These are phyloP conservation scores for Trichosurus vulpecula DNA, from an alignment of 2,797 vertebrate species.

Conservation along the genomic window DNA sequence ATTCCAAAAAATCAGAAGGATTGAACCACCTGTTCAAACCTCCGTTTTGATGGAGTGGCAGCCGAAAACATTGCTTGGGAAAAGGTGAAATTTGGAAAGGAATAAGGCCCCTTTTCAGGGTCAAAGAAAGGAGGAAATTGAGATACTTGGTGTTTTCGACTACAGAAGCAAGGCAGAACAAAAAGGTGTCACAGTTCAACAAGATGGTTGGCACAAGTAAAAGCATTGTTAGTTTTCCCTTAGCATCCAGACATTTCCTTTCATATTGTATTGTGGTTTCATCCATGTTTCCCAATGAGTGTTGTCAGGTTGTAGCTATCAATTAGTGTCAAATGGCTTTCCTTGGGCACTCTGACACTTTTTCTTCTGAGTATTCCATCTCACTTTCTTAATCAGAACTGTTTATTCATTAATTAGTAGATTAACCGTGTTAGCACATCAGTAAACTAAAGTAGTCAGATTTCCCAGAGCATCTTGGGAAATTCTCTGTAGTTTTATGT, in stretches of 20 bases:
- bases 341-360: conserved; percentile 64
- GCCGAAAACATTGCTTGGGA: not conserved
- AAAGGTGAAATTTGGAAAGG: conserved; percentile 15
- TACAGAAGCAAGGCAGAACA: conserved; percentile 48
- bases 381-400: conserved; percentile 75
- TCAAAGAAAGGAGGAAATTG: conserved; percentile 3
- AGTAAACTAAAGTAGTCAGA: conserved; percentile 75
- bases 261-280: conserved; percentile 59
- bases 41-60: not conserved
- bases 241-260: conserved; percentile 75
- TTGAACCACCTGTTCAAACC: not conserved
- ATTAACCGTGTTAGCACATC: conserved; percentile 81
- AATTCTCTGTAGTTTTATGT: conserved; percentile 78
- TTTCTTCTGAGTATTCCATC: conserved; percentile 70
- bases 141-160: not conserved
- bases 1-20: not conserved
- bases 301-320: conserved; percentile 77
- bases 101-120: not conserved
- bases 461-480: conserved; percentile 82
- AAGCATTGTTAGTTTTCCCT: conserved; percentile 57
- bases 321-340: conserved; percentile 80
- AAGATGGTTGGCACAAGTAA: conserved; percentile 65
- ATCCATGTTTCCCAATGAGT: conserved; percentile 71
- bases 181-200: conserved; percentile 58
- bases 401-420: conserved; percentile 84